A percentile compares a stretch with the other conserved stretches of the same genome.
These are phyloP conservation scores for Noctua janthe DNA, from an alignment of 2,888 invertebrate genomes.

Conservation along the genomic window DNA sequence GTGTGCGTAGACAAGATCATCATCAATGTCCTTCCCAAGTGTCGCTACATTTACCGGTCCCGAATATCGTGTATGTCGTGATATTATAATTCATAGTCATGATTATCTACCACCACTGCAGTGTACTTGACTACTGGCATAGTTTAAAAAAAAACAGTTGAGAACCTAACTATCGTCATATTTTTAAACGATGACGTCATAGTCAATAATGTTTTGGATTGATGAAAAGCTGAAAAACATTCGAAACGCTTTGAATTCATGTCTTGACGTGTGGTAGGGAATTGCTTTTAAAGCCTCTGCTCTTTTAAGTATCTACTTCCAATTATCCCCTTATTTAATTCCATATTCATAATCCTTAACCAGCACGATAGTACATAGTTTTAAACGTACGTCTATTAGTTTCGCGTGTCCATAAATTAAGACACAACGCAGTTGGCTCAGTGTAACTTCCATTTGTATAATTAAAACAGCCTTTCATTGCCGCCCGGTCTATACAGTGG, in stretches of 20 bases:
- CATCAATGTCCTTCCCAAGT: too few species aligned
- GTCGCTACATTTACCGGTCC: too few species aligned
- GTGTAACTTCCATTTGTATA: conserved; percentile 62
- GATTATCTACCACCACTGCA: background rate
- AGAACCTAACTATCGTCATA: background rate
- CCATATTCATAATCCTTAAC: conserved; percentile 11
- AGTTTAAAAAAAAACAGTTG: too few species aligned
- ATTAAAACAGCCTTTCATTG: conserved; percentile 61
- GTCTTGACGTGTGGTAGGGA: background rate
- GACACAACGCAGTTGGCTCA: conserved; percentile 48
- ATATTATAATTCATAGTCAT: background rate
- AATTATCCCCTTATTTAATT: background rate
- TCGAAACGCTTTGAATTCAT: background rate
- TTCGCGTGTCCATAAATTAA: conserved; percentile 66
- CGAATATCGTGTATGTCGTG: background rate
- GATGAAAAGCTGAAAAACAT: background rate
- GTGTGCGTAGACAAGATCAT: background rate
- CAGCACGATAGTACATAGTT: conserved; percentile 14
- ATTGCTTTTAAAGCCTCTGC: background rate
- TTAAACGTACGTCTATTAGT: conserved; percentile 34
- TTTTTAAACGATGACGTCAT: background rate
- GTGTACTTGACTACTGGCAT: background rate
- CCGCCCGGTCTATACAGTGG: conserved; percentile 24
- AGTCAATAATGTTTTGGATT: background rate
- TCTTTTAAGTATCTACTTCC: background rate